Evolutionary conservation across 2,888 invertebrate species (phyloP).

Genomic region (Pyralis farinalis): DNA sequence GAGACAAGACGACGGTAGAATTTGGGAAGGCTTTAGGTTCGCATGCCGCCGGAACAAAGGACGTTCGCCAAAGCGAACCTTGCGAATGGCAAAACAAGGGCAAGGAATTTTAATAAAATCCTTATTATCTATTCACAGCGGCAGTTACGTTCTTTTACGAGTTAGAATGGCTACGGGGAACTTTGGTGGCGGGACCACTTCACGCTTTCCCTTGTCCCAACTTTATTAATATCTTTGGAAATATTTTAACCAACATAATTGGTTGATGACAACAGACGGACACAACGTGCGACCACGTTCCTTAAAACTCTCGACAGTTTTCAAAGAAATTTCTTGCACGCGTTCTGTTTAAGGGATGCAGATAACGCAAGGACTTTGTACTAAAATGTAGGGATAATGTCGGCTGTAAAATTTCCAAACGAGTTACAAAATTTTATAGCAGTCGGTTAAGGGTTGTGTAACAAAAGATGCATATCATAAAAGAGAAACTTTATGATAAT

Average conservation of each 20-base stretch:
- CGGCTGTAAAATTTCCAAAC: neutral
- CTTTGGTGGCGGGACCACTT: conserved; percentile 49
- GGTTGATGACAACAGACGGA: conserved; percentile 36
- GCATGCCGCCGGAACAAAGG: conserved; percentile 64
- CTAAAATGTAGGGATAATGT: neutral
- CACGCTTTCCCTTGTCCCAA: conserved; percentile 44
- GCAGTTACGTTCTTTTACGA: conserved; percentile 72
- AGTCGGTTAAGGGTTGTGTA: neutral
- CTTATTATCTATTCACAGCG: conserved; percentile 75
- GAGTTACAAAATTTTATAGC: neutral
- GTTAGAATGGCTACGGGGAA: conserved; percentile 50
- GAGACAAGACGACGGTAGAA: conserved; percentile 39
- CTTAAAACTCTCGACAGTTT: neutral
- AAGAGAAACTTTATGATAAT: conserved; percentile 1
- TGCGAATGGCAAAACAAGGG: conserved; percentile 65
- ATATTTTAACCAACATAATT: conserved; percentile 50
- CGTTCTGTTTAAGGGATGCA: neutral
- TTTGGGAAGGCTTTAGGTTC: conserved; percentile 47
- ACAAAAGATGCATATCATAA: neutral
- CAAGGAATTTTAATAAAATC: conserved; percentile 78
- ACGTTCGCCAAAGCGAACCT: conserved; percentile 39
- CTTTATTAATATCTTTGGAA: conserved; percentile 57
- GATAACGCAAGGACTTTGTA: neutral
- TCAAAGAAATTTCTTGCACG: neutral
- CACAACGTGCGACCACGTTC: conserved; percentile 26